Evolutionary conservation across 1,140 invertebrate species (phyloP), one percentile per base, ranked within the genome.

Genomic region (Megathymus violae): DNA sequence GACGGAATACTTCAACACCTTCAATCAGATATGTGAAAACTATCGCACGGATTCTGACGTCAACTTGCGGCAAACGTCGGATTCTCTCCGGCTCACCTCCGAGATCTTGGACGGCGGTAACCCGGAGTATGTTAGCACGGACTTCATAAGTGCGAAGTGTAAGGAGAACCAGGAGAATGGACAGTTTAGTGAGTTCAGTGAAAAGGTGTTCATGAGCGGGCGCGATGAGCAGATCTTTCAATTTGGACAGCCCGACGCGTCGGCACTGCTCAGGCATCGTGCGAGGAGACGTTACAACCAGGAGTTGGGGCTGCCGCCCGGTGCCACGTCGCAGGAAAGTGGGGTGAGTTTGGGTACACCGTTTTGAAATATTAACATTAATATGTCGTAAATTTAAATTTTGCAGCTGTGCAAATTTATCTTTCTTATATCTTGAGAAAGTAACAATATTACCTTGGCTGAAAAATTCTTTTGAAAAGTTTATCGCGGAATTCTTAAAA

Each of bases 21-120:
- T 90, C 71, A 90, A 76, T 31, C 88, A 90, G 47, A 87, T 88
- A 62, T 90, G 88, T 58, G 88, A 89, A n/a, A 84, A 74, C 44
- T 90, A 89, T 51, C 67, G 85, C 1, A 50, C 71, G 3, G 85
- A 88, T 0, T 71, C 81, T 11, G 80, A 86, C n/a, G 54, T 76
- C 4, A 77, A 86, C 7, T 61, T 86, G 3, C 71, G 83, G 0
- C 78, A 80, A 38, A 82, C 83, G 3, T 88, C 87, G n/a, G 85
- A 89, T 27, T 72, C 78, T 4, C 51, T 90, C 14, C 69, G 88
- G 13, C 58, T 88, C 0, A 72, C 80, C 0, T 86, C 88, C 10
- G 85, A 89, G 50, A 88, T 91, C 3, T 65, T 91, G 0, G 85
- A 88, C 41, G 83, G 82, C 1, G 81, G 81, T 0, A 65, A 80